phyloP scores from a whole-genome alignment of 2,888 invertebrate genomes.

The Philereme transversata region DNA sequence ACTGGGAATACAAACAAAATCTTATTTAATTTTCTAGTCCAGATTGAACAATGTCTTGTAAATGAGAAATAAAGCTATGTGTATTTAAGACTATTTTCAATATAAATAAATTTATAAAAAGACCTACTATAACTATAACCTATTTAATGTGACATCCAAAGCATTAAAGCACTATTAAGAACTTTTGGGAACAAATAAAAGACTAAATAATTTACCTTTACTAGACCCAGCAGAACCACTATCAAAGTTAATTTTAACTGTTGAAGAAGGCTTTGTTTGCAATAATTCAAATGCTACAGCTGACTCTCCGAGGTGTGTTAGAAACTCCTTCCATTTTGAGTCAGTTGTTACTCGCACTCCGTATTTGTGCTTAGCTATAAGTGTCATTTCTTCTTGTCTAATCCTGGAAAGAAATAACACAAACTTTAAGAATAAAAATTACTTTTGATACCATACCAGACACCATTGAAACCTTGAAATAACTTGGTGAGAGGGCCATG shows the following conservation, averaged over 20 bases:
- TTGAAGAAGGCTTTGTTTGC: conserved; percentile 86
- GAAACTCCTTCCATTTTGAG: conserved; percentile 79
- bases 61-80: too few species aligned
- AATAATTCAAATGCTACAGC: conserved; percentile 87
- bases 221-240: conserved; percentile 73
- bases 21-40: too few species aligned
- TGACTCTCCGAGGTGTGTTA: conserved; percentile 86
- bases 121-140: too few species aligned
- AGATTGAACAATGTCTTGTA: too few species aligned
- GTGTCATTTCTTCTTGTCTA: conserved; percentile 85
- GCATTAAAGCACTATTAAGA: too few species aligned
- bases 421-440: background rate
- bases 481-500: too few species aligned
- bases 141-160: too few species aligned
- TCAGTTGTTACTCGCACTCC: conserved; percentile 80
- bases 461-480: too few species aligned
- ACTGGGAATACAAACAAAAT: too few species aligned
- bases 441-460: too few species aligned
- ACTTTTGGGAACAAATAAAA: background rate
- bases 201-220: conserved; percentile 71
- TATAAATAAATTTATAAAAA: too few species aligned
- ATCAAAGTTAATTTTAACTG: conserved; percentile 81
- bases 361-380: conserved; percentile 88
- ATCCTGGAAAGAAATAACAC: conserved; percentile 65
- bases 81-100: too few species aligned